Conservation (phyloP, 2,797 vertebrate genomes). For the Schizopygopsis malacanthus region DNA sequence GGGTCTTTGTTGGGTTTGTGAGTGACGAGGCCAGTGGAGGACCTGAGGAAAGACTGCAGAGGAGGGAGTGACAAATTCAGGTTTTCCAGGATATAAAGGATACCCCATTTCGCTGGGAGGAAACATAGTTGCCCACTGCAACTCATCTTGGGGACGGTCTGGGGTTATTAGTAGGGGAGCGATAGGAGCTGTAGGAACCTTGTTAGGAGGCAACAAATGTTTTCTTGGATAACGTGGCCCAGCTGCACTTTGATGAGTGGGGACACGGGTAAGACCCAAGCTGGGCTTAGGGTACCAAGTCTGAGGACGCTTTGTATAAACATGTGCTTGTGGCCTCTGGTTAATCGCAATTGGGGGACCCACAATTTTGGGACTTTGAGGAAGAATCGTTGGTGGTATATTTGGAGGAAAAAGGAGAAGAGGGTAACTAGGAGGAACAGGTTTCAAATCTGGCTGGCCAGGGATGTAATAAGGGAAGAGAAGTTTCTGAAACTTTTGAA, state of each 20-base stretch:
- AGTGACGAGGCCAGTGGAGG: not conserved
- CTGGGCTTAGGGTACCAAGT: conserved; percentile 8
- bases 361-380: not conserved
- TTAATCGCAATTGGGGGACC: not conserved
- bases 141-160: not conserved
- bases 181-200: not conserved
- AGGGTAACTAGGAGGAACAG: not conserved
- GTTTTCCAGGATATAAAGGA: conserved; percentile 24
- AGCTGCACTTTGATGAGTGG: not conserved
- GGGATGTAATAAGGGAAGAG: not conserved
- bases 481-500: not conserved
- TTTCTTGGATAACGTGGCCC: not conserved
- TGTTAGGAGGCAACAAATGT: not conserved
- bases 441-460: conserved; percentile 7
- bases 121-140: not conserved
- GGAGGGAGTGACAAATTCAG: not conserved
- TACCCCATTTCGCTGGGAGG: not conserved
- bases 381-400: not conserved
- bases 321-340: not conserved
- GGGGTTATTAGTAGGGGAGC: not conserved
- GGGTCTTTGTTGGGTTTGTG: not conserved
- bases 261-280: not conserved
- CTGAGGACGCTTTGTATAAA: not conserved
- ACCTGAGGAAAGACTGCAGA: not conserved
- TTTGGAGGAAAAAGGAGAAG: not conserved